Conservation (phyloP, 2,113 vertebrate genomes). For the Ascaphus truei region DNA sequence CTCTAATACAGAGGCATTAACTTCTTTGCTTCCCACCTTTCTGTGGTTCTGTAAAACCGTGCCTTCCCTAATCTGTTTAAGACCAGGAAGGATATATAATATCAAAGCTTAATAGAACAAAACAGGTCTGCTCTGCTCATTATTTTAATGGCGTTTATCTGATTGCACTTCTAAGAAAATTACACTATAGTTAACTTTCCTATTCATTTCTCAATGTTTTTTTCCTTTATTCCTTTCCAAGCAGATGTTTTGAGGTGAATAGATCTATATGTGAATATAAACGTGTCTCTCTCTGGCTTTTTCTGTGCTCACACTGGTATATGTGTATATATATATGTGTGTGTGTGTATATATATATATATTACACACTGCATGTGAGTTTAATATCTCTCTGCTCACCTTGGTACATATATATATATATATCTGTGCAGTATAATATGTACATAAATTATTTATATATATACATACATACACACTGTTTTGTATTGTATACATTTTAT, state of each 20-base stretch:
- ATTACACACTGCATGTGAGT: no score
- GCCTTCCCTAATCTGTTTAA: conserved; percentile 33
- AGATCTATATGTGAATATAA: neutral
- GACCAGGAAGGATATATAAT: conserved; percentile 29
- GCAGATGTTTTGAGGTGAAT: neutral
- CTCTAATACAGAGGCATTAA: conserved; percentile 24
- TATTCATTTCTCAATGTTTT: neutral
- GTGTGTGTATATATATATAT: no score
- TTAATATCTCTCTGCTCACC: no score
- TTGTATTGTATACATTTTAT: no score
- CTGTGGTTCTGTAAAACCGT: conserved; percentile 21
- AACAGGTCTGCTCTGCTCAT: conserved; percentile 22
- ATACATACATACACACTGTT: no score
- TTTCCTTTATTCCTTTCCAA: neutral
- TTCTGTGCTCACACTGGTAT: no score
- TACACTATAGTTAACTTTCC: neutral
- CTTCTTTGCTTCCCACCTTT: conserved; percentile 7
- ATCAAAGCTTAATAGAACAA: conserved; percentile 34
- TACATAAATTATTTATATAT: no score
- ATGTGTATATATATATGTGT: no score
- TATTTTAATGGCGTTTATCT: conserved; percentile 37
- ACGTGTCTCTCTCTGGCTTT: neutral
- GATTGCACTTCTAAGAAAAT: conserved; percentile 3
- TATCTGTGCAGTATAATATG: no score
- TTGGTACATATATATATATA: no score